phyloP scores from a whole-genome alignment of 1,140 invertebrate genomes.

The Apis cerana region DNA sequence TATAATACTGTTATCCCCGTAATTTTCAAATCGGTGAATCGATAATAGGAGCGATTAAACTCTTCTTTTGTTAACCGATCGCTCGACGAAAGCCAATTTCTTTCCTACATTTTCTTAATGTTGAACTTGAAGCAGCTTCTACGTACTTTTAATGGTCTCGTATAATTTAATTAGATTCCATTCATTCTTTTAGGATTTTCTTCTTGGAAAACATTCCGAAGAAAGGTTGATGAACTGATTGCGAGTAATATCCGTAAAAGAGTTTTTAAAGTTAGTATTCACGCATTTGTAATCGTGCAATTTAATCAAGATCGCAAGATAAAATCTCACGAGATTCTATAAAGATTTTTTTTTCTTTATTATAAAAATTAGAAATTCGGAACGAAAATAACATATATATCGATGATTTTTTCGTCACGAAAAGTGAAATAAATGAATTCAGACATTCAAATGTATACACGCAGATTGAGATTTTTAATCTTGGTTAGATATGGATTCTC shows the following conservation, averaged over 20 bases:
- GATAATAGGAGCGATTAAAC: constrained; percentile 52
- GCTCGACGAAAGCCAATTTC: not conserved
- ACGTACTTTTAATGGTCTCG: not conserved
- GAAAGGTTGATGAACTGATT: not conserved
- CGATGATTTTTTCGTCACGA: no score
- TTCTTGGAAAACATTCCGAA: not conserved
- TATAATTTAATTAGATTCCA: not conserved
- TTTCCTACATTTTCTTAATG: not conserved
- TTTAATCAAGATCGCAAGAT: no score
- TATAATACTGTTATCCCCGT: constrained; percentile 40
- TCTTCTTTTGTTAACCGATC: constrained; percentile 13
- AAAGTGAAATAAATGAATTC: no score
- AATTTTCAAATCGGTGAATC: constrained; percentile 25
- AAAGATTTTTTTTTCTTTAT: no score
- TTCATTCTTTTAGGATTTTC: not conserved
- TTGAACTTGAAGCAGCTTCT: not conserved
- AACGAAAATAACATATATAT: no score
- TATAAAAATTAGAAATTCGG: no score
- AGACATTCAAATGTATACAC: no score
- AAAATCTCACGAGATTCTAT: no score
- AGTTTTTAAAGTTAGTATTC: no score
- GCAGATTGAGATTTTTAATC: no score
- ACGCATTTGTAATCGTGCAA: no score
- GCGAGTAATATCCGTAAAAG: not conserved
- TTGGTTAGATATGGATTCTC: no score